phyloP scores from a whole-genome alignment of 92 coral and sea anemone species.

The Zoanthus sansibaricus region DNA sequence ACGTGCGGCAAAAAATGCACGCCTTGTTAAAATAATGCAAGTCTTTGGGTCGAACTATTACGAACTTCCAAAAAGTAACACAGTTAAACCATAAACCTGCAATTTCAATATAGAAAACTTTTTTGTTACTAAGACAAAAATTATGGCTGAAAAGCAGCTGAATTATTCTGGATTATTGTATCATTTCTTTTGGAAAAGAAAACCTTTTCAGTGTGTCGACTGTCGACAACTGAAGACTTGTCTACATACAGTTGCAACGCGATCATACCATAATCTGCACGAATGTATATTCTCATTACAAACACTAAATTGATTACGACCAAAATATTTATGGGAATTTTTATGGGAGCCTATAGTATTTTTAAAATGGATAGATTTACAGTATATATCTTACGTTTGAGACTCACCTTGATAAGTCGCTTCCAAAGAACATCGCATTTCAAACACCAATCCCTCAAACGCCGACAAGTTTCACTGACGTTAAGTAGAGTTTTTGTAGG shows the following conservation, averaged over 20 bases:
- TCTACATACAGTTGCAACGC: neutral
- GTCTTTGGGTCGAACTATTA: neutral
- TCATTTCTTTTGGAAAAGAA: neutral
- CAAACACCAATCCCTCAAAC: slow-evolving; percentile 66
- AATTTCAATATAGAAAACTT: neutral
- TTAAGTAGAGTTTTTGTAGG: slow-evolving; percentile 81
- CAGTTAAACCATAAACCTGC: neutral
- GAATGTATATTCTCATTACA: neutral
- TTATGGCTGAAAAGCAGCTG: neutral
- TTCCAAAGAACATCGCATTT: slow-evolving; percentile 81
- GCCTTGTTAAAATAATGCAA: no score
- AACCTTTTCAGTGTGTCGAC: neutral
- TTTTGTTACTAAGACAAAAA: neutral
- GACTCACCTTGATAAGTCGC: slow-evolving; percentile 70
- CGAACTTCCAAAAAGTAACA: neutral
- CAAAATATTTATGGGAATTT: neutral
- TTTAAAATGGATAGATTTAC: no score
- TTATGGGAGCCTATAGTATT: neutral
- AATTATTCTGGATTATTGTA: neutral
- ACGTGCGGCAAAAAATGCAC: no score
- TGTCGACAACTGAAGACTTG: neutral
- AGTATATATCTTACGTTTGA: neutral
- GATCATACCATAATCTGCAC: neutral
- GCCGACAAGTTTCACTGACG: slow-evolving; percentile 77
- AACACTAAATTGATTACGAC: neutral